Conservation (phyloP, 2,888 invertebrate species). For the Oscheius sp. region DNA sequence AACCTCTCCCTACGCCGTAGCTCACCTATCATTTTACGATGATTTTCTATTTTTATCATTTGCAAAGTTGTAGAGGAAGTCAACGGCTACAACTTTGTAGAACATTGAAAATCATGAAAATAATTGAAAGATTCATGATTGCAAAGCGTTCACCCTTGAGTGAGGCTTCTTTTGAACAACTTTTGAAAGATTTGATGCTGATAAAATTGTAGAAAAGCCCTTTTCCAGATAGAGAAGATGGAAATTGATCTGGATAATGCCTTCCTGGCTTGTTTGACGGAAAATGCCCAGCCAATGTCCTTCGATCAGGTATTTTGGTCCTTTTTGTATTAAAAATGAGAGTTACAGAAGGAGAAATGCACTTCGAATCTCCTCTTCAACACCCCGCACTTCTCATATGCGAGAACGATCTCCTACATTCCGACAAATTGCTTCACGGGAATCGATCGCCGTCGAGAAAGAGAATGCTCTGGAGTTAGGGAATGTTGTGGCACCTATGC, state of each 20-base stretch:
- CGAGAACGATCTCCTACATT: conserved; percentile 52
- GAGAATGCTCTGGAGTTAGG: conserved; percentile 50
- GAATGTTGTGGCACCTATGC: conserved; percentile 48
- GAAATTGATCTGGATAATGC: conserved; percentile 51
- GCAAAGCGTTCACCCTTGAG: too few species aligned
- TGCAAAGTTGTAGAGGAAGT: too few species aligned
- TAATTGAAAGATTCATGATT: too few species aligned
- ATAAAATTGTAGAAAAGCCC: not conserved
- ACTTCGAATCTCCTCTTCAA: conserved; percentile 3
- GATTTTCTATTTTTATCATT: too few species aligned
- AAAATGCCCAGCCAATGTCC: conserved; percentile 39
- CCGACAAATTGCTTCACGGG: conserved; percentile 61
- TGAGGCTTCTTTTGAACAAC: too few species aligned
- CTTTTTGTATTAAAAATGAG: not conserved
- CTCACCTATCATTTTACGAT: too few species aligned
- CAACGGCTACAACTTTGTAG: too few species aligned
- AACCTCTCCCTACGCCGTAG: too few species aligned
- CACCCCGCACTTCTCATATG: conserved; percentile 45
- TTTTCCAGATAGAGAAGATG: conserved; percentile 49
- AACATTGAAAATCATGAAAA: too few species aligned
- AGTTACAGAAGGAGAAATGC: conserved; percentile 29
- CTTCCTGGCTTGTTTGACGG: conserved; percentile 46
- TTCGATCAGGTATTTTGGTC: not conserved
- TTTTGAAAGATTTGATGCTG: too few species aligned
- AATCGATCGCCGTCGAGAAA: conserved; percentile 44